Conservation (phyloP, 2,888 invertebrate species). For the Ferrisia virgata region DNA sequence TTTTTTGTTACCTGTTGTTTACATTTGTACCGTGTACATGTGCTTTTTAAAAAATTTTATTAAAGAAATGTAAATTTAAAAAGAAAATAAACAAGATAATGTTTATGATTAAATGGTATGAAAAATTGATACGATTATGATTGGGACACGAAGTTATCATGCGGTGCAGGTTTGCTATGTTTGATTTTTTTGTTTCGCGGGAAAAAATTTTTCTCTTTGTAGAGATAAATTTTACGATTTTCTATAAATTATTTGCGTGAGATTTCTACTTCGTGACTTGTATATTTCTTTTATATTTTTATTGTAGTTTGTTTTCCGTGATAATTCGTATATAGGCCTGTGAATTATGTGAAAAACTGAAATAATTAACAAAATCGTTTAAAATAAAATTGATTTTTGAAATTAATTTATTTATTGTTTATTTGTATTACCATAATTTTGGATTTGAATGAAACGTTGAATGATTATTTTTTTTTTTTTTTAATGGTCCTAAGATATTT, state of each 20-base stretch:
- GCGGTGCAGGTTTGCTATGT: not conserved
- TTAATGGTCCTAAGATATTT: too few relatives aligned
- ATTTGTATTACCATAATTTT: not conserved
- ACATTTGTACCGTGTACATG: constrained; percentile 34
- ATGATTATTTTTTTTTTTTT: not conserved
- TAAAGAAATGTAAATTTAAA: not conserved
- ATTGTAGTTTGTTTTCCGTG: constrained; percentile 41
- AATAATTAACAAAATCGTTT: constrained; percentile 42
- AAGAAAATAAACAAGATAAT: constrained; percentile 17
- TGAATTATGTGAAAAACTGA: constrained; percentile 40
- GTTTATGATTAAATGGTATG: constrained; percentile 1
- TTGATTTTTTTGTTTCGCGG: not conserved
- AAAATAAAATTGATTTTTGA: constrained; percentile 36
- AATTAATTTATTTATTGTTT: not conserved
- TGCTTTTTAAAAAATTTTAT: constrained; percentile 36
- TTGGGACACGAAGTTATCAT: not conserved
- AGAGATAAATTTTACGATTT: constrained; percentile 34
- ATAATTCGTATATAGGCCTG: constrained; percentile 41
- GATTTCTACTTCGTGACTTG: constrained; percentile 21
- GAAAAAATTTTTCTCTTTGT: not conserved
- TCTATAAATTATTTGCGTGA: constrained; percentile 1
- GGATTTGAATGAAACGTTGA: not conserved
- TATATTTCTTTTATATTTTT: constrained; percentile 36
- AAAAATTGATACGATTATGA: not conserved
- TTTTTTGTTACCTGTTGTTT: constrained; percentile 41